Evolutionary conservation across 1,140 invertebrate species (phyloP).

Genomic region (Rhyacophila brunnea): DNA sequence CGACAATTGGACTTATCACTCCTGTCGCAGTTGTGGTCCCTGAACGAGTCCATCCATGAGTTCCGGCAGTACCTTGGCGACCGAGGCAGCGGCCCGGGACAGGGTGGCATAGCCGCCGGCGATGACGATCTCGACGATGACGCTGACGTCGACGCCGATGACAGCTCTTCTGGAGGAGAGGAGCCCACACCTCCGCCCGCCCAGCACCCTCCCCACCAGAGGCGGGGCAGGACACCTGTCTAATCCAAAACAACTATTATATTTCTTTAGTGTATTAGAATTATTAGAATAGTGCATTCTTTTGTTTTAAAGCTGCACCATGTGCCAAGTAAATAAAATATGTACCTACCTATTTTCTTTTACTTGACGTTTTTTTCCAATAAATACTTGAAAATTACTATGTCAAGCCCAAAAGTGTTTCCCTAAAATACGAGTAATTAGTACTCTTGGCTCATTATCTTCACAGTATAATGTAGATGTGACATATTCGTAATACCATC

Average conservation of each 20-base stretch:
- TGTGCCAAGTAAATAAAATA: no score
- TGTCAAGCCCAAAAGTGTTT: no score
- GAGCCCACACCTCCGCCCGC: slow-evolving; percentile 13
- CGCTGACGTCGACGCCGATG: slow-evolving; percentile 18
- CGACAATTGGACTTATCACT: slow-evolving; percentile 81
- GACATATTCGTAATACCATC: no score
- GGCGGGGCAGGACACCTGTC: slow-evolving; percentile 29
- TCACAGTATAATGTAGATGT: no score
- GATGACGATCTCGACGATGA: slow-evolving; percentile 28
- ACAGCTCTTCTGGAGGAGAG: slow-evolving; percentile 30
- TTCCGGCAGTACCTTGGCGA: slow-evolving; percentile 63
- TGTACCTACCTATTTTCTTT: no score
- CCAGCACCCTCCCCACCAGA: slow-evolving; percentile 5
- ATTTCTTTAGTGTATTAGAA: no score
- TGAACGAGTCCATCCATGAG: slow-evolving; percentile 86
- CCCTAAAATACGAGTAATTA: no score
- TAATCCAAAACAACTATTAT: background rate
- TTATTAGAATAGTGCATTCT: no score
- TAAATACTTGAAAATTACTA: no score
- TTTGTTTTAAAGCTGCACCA: no score
- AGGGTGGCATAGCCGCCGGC: slow-evolving; percentile 9
- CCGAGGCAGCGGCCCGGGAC: slow-evolving; percentile 10
- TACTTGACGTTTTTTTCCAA: no score
- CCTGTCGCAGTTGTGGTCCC: slow-evolving; percentile 81
- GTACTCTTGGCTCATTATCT: no score